Evolutionary conservation across 2,888 invertebrate species (phyloP).

Genomic region (Chloroclysta siterata): DNA sequence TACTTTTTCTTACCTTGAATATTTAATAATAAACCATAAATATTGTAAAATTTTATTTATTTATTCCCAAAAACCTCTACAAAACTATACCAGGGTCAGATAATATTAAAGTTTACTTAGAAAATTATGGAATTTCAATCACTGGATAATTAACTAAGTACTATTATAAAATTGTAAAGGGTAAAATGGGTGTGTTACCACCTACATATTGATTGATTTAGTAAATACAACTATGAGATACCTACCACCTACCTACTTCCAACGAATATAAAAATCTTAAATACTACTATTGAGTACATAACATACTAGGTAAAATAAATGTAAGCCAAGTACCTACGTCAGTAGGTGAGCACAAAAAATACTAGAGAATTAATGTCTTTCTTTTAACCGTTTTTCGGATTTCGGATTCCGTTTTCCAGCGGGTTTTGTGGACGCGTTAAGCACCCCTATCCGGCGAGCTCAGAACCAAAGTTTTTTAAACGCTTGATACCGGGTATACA

Average conservation of each 20-base stretch:
- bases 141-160: conserved; percentile 43
- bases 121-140: conserved; percentile 48
- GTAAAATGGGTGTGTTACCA: conserved; percentile 1
- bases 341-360: too few relatives aligned
- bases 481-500: too few relatives aligned
- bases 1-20: neutral
- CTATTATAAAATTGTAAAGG: conserved; percentile 1
- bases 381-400: too few relatives aligned
- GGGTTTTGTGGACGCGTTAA: too few relatives aligned
- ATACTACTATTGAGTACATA: too few relatives aligned
- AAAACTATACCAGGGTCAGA: conserved; percentile 80
- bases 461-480: too few relatives aligned
- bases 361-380: too few relatives aligned
- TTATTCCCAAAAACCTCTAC: conserved; percentile 81
- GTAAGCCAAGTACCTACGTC: too few relatives aligned
- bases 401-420: too few relatives aligned
- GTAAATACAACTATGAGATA: neutral
- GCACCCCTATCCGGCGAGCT: too few relatives aligned
- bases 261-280: too few relatives aligned
- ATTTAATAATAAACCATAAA: conserved; percentile 48
- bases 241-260: neutral
- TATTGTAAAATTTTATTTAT: conserved; percentile 71
- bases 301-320: too few relatives aligned
- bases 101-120: conserved; percentile 59
- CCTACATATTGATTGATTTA: neutral